Evolutionary conservation across 2,797 vertebrate species (phyloP), one percentile per base, ranked within the genome.

Genomic region (Tenualosa ilisha): DNA sequence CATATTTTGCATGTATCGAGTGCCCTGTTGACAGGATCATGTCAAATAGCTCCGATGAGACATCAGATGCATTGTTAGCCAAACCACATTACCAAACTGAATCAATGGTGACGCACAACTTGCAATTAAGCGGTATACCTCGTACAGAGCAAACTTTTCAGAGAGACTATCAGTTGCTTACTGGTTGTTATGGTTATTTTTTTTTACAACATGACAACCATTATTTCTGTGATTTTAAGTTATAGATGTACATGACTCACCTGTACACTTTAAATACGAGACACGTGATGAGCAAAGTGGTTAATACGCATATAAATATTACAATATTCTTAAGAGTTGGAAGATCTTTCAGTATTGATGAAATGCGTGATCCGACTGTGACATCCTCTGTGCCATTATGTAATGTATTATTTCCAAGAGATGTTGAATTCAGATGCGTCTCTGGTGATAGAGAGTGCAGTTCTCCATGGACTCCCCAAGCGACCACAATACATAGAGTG

Each of bases 221-320:
- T 68, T 68, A 68, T 37, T 37, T 6, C 31, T 31, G 24, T 22
- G 2, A 40, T 75, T 75, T 12, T 13, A 40, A 82, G 15, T n/a
- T 54, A 81, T n/a, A 50, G 22, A 2, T 84, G 1, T 9, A 40
- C 13, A 49, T 6, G 51, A 61, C 86, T 81, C 94, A 98, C 98
- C 98, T 98, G 96, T 95, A 90, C 89, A 97, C 94, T 91, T 96
- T 97, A 90, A 96, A 88, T 91, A 98, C 94, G 87, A 99, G 93
- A 89, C 96, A 97, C 84, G 93, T 95, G 94, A 98, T 92, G 89
- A 99, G 95, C 54, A 92, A 92, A 86, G 95, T 96, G 87, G 96
- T 96, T 90, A 97, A 86, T 86, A 95, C 95, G 89, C 96, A 97
- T 89, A 97, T 93, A 90, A 95, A 94, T 90, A 97, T 93, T 65